Conservation (phyloP, 2,797 vertebrate genomes). For the Sebastes iracundus region DNA sequence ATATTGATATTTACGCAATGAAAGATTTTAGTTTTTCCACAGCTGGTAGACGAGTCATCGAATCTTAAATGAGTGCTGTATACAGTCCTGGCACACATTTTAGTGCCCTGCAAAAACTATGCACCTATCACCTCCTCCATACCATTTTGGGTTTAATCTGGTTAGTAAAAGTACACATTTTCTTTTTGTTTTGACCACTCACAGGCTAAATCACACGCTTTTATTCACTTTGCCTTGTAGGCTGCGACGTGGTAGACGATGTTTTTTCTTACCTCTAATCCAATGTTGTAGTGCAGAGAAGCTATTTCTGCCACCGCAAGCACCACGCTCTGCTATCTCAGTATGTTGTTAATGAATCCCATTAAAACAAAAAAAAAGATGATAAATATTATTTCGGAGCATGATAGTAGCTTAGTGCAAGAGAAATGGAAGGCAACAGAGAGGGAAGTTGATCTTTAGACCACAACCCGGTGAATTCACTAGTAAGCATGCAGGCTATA, state of each 20-base stretch:
- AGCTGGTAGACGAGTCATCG: conserved; percentile 71
- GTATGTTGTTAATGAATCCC: conserved; percentile 41
- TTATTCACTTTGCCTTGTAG: conserved; percentile 52
- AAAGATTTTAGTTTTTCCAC: conserved; percentile 73
- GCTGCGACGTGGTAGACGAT: conserved; percentile 28
- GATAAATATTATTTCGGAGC: conserved; percentile 62
- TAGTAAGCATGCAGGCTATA: conserved; percentile 48
- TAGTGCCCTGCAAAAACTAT: conserved; percentile 82
- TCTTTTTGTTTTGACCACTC: conserved; percentile 37
- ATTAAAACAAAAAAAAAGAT: conserved; percentile 17
- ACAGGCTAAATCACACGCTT: conserved; percentile 44
- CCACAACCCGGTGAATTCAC: conserved; percentile 1
- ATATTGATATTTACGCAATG: conserved; percentile 84
- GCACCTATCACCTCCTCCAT: conserved; percentile 76
- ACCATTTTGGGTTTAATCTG: conserved; percentile 56
- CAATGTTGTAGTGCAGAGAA: conserved; percentile 46
- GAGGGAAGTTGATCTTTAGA: conserved; percentile 40
- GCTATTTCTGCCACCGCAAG: conserved; percentile 37
- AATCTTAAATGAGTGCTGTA: conserved; percentile 75
- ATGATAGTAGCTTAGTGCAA: conserved; percentile 69
- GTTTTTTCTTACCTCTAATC: conserved; percentile 52
- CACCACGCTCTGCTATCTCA: conserved; percentile 35
- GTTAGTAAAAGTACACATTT: conserved; percentile 54
- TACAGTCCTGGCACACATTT: conserved; percentile 73
- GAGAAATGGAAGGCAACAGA: conserved; percentile 44